Evolutionary conservation across 2,113 vertebrate genomes (phyloP), one percentile per base, ranked within the genome.

Genomic region (Myotis brandtii): DNA sequence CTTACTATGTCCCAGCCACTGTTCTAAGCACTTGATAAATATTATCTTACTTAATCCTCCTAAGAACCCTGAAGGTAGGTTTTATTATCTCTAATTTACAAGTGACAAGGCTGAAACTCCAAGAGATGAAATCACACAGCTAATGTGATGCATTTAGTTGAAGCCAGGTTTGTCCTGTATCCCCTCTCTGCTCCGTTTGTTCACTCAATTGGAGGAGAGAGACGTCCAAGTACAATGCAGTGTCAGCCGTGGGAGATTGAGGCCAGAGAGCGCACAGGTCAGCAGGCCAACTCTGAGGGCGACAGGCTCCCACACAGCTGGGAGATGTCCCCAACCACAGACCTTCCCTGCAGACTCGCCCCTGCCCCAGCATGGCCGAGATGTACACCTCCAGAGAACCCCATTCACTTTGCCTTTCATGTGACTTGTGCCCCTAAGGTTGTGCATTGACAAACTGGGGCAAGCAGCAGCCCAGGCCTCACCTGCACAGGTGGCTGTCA

Each of bases 301-400:
- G 3, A 43, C 59, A 23, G 32, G 14, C 21, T 85, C 64, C 40
- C 5, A 14, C 25, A 27, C 1, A 69, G 30, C 46, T 40, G 34
- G 79, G 18, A 83, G 67, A 59, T 34, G 67, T 81, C 20, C 43
- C 7, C 43, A 3, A 13, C 3, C 37, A 32, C 11, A 64, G 59
- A 48, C 54, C 75, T 40, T 48, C n/a, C 40, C 30, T 21, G 7
- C 40, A 56, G 20, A 32, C 75, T 69, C 30, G 34, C n/a, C 32
- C 66, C 30, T 52, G 82, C 54, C 40, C 72, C 3, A 0, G 3
- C 11, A 18, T 1, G 18, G 34, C 6, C n/a, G 0, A 1, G 16
- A 64, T 3, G 25, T 20, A 3, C 20, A 16, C 2, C 37, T 77
- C 67, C n/a, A 50, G 84, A 34, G 80, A 93, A 85, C 17, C 8